These are phyloP conservation scores for Cryptosula pallasiana DNA, from an alignment of 2,888 invertebrate species.

Conservation along the genomic window DNA sequence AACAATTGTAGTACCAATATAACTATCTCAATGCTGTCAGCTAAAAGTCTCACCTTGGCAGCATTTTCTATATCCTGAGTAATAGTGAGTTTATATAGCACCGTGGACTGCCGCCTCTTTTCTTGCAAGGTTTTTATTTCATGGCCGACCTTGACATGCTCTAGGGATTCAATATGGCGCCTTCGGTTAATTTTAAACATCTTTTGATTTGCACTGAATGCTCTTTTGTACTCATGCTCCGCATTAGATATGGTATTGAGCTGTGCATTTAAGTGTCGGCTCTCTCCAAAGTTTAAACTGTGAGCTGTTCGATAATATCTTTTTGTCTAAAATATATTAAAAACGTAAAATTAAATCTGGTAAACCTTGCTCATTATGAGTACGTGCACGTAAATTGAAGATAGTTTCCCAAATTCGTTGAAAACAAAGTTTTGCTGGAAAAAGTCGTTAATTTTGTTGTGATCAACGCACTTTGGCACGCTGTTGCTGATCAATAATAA, in stretches of 20 bases:
- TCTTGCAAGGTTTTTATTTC: not conserved
- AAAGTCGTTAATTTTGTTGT: too few relatives aligned
- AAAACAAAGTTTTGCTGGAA: too few relatives aligned
- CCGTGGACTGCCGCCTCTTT: not conserved
- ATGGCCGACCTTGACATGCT: not conserved
- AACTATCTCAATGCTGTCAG: too few relatives aligned
- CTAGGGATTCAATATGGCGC: not conserved
- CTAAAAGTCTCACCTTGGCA: not conserved
- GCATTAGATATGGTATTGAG: not conserved
- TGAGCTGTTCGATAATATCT: slow-evolving; percentile 15
- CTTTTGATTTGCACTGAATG: not conserved
- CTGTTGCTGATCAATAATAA: too few relatives aligned
- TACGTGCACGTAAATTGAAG: too few relatives aligned
- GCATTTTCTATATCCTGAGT: not conserved
- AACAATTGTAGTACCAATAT: too few relatives aligned
- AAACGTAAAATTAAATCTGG: too few relatives aligned
- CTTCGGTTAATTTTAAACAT: slow-evolving; percentile 8
- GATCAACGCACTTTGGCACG: too few relatives aligned
- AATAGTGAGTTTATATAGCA: not conserved
- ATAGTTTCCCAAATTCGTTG: too few relatives aligned
- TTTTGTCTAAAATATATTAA: slow-evolving; percentile 2
- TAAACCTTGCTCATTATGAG: too few relatives aligned
- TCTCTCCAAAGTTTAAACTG: not conserved
- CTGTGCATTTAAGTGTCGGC: not conserved
- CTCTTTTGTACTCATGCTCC: slow-evolving; percentile 1